Base-by-base conservation (phyloP, 2,888 invertebrate species). In the Nomada fabriciana region DNA sequence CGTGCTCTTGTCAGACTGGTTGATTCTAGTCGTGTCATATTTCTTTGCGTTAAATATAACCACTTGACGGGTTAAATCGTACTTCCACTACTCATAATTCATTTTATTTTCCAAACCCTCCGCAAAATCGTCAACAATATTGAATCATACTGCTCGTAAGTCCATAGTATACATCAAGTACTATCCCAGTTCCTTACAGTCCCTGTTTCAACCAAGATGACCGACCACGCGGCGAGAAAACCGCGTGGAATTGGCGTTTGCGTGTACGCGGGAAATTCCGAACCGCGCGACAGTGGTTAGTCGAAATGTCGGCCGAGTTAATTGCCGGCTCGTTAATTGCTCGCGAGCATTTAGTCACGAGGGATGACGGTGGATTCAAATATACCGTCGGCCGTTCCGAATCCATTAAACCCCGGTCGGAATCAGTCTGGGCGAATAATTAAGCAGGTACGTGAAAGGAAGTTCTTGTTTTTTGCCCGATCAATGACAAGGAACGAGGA, bases 301-400 rank as follows among this genome's bases (percentile, higher is more conserved):
- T 86, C 82, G 75, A 80, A 80, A 79, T 68, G 71, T 80, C 67
- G 70, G 67, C 61, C 20, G 67, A 75, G 77, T 84, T 88, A 85
- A 88, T 86, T 84, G 76, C 72, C 61, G n/a, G 72, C 63, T 81
- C 65, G 83, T 83, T 86, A 86, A 86, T 81, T 83, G 83, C 78
- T 78, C 82, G 70, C 59, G 57, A 65, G 82, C 59, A 67, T 79
- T 79, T 71, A 76, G 60, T 73, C 76, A 50, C 75, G 68, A 67
- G 64, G 71, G 63, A 82, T 60, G 60, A 52, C 57, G 36, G 9
- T 57, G 69, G 63, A 84, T 81, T 80, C 75, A 76, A 73, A 79
- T 73, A 42, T 60, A 43, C 61, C 63, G 50, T 75, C 25, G n/a
- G 67, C 52, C 63, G 72, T 77, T 75, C 65, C 53, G 72, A 71